phyloP scores from a whole-genome alignment of 2,888 invertebrate genomes.

The Dasysyrphus tricinctus region DNA sequence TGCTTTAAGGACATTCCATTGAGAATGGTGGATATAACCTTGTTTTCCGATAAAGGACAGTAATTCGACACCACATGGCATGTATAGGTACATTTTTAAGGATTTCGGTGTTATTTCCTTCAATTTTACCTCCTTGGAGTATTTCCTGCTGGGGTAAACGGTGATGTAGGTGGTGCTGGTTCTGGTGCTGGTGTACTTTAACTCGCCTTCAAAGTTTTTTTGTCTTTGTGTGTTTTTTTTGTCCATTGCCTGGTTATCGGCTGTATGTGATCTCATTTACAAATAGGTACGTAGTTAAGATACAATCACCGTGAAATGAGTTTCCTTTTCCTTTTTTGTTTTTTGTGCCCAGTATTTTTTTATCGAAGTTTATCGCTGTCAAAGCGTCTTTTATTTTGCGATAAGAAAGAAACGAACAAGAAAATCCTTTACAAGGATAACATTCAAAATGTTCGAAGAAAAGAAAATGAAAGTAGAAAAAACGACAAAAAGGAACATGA shows the following conservation, averaged over 20 bases:
- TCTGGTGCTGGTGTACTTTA: background rate
- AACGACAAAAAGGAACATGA: background rate
- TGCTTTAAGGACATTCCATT: constrained; percentile 67
- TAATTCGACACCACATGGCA: constrained; percentile 75
- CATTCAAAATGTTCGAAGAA: background rate
- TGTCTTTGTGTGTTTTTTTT: constrained; percentile 19
- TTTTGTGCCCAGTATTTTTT: background rate
- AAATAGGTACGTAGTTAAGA: constrained; percentile 75
- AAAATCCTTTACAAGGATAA: constrained; percentile 47
- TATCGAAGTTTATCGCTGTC: constrained; percentile 70
- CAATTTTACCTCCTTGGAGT: constrained; percentile 14
- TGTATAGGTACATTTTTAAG: constrained; percentile 70
- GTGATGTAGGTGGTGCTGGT: too few species aligned
- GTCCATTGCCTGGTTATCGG: constrained; percentile 66
- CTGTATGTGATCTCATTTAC: constrained; percentile 75
- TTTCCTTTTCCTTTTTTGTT: constrained; percentile 63
- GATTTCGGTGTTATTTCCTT: constrained; percentile 69
- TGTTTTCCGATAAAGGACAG: constrained; percentile 71
- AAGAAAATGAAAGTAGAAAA: background rate
- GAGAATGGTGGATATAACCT: constrained; percentile 70
- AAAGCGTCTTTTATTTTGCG: constrained; percentile 65
- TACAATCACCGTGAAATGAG: constrained; percentile 74
- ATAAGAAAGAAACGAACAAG: constrained; percentile 64
- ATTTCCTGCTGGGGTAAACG: constrained; percentile 6
- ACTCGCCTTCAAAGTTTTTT: constrained; percentile 28